Percentiles rank a stretch among this genome's conserved stretches.
Evolutionary conservation across 2,888 invertebrate genomes (phyloP).

Genomic region (Dolomedes plantarius): DNA sequence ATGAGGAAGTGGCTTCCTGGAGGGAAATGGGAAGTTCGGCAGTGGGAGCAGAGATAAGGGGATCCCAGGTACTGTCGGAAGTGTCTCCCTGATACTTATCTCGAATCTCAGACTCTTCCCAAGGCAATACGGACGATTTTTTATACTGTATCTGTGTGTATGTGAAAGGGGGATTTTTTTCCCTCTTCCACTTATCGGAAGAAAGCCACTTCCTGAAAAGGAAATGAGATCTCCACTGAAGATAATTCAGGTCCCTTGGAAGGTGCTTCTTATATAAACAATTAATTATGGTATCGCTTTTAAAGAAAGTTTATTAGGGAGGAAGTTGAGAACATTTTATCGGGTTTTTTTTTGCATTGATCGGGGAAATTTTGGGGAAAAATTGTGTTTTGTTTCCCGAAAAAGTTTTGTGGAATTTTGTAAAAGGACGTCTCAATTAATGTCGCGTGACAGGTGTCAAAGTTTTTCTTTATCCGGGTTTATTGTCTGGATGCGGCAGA

Average conservation of each 20-base stretch:
- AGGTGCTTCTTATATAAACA: conserved; percentile 51
- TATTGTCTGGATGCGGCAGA: background rate
- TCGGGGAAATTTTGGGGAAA: background rate
- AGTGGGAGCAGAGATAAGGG: conserved; percentile 46
- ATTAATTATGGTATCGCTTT: conserved; percentile 64
- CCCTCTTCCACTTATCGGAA: conserved; percentile 64
- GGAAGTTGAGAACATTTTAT: conserved; percentile 41
- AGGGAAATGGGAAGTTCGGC: conserved; percentile 33
- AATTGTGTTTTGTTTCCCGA: background rate
- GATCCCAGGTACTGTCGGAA: conserved; percentile 66
- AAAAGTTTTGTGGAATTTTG: background rate
- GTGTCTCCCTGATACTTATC: conserved; percentile 61
- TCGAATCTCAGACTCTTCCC: conserved; percentile 62
- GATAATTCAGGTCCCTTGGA: conserved; percentile 43
- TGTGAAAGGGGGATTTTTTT: conserved; percentile 20
- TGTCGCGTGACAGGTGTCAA: background rate
- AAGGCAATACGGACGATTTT: conserved; percentile 11
- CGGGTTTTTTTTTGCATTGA: background rate
- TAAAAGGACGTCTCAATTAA: conserved; percentile 5
- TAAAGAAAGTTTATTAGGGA: conserved; percentile 44
- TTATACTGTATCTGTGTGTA: conserved; percentile 17
- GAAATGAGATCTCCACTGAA: conserved; percentile 59
- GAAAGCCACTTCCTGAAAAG: conserved; percentile 56
- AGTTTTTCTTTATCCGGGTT: background rate
- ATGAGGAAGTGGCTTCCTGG: conserved; percentile 52